A percentile compares a stretch with the other conserved stretches of the same genome.
These are phyloP conservation scores for Melikaiella ostensackeni DNA, from an alignment of 2,888 invertebrate genomes.

Conservation along the genomic window DNA sequence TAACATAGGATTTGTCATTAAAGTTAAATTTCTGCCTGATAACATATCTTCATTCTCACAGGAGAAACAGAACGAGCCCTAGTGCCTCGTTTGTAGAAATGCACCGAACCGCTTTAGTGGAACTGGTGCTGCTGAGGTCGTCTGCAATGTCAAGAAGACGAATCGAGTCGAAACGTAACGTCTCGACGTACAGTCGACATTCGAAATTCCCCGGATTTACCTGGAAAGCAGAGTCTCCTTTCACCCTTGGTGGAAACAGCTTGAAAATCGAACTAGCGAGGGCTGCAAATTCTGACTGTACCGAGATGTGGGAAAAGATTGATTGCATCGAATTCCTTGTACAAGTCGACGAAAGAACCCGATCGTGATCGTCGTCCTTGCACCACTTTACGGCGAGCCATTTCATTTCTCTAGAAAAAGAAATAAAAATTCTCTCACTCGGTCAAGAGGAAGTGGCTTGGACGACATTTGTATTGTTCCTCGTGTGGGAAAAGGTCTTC, in stretches of 20 bases:
- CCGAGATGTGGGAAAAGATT: slow-evolving; percentile 56
- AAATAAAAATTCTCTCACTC: slow-evolving; percentile 15
- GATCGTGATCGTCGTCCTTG: slow-evolving; percentile 44
- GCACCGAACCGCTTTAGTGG: slow-evolving; percentile 13
- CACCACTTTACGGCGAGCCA: slow-evolving; percentile 47
- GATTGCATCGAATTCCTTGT: slow-evolving; percentile 62
- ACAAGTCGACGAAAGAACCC: slow-evolving; percentile 52
- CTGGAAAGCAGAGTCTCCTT: slow-evolving; percentile 2
- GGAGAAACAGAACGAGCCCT: slow-evolving; percentile 26
- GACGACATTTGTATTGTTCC: slow-evolving; percentile 37
- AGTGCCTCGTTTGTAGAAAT: slow-evolving; percentile 29
- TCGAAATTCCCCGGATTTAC: slow-evolving; percentile 31
- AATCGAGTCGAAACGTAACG: slow-evolving; percentile 52
- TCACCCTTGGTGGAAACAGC: not conserved
- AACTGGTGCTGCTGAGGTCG: slow-evolving; percentile 33
- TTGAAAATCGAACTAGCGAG: not conserved
- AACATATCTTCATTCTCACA: not conserved
- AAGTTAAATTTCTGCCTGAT: no score
- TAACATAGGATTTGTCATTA: no score
- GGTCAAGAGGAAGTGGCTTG: slow-evolving; percentile 36
- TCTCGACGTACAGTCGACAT: slow-evolving; percentile 32
- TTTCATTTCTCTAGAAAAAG: slow-evolving; percentile 34
- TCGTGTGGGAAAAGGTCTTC: slow-evolving; percentile 26
- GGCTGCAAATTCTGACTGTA: slow-evolving; percentile 27
- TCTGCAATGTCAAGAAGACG: slow-evolving; percentile 49